Evolutionary conservation across 2,888 invertebrate species (phyloP).

Genomic region (Cantharis rustica): DNA sequence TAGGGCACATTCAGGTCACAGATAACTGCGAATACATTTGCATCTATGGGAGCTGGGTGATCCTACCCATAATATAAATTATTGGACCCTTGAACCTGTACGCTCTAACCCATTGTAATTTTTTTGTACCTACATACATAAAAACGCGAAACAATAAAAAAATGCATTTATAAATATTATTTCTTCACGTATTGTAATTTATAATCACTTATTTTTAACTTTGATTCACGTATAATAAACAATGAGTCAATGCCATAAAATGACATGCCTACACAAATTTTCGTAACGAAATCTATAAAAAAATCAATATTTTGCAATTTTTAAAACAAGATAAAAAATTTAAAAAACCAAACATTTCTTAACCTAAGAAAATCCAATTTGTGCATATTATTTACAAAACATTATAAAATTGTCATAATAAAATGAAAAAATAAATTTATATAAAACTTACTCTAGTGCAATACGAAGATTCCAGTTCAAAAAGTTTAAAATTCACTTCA

Average conservation of each 20-base stretch:
- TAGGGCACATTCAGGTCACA: not conserved
- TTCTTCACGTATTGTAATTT: not conserved
- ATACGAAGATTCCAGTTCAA: conserved; percentile 17
- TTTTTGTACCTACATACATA: too few species aligned
- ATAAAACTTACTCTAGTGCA: conserved; percentile 11
- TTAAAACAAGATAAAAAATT: not conserved
- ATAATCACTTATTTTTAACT: not conserved
- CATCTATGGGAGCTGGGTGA: not conserved
- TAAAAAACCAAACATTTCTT: not conserved
- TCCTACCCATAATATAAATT: not conserved
- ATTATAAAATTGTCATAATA: not conserved
- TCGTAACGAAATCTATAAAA: not conserved
- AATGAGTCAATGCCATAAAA: not conserved
- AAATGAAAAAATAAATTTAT: not conserved
- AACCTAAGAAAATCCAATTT: conserved; percentile 6
- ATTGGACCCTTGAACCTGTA: not conserved
- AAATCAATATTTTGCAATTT: not conserved
- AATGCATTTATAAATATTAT: not conserved
- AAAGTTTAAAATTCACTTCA: conserved; percentile 3
- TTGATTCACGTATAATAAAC: not conserved
- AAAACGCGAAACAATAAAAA: not conserved
- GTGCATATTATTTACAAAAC: not conserved
- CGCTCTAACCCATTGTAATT: not conserved
- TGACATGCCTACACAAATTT: not conserved
- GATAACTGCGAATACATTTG: not conserved